Evolutionary conservation across 2,113 vertebrate species (phyloP), one percentile per base, ranked within the genome.

Genomic region (Lasiurus cinereus): DNA sequence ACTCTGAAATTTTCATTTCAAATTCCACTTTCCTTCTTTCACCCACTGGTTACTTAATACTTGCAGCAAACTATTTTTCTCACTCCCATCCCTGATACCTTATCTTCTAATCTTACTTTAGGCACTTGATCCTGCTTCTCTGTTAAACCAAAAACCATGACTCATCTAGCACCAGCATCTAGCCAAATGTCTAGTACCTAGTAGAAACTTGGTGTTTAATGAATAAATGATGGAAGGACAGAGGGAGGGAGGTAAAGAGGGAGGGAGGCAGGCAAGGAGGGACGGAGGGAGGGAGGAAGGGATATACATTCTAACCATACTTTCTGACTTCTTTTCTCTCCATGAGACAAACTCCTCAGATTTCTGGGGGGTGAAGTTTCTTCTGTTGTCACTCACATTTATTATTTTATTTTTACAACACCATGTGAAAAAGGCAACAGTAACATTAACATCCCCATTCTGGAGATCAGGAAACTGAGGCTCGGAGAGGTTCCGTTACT

Each of bases 401-500:
- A 46, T 39, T 66, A 31, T 82, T 48, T 88, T 76, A 36, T 85
- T 85, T 90, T 94, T 77, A 54, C 46, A 96, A 43, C 5, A 52
- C 4, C 8, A 24, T 21, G 11, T 33, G 70, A 96, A 70, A 33
- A 91, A 93, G 29, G 6, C 3, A 79, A 21, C 4, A 72, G 56
- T 48, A 15, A 8, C 46, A 19, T 77, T 72, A 64, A 11, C n/a
- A 66, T 16, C 5, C 6, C 6, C 19, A 43, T n/a, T 91, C 67
- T 76, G 5, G 8, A 91, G 18, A 77, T 69, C 6, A 66, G 14
- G 13, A 79, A 83, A 74, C 36, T 52, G 29, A 94, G 33, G 1
- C 6, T 39, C 31, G 73, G n/a, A 62, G 19, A 80, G 36, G 3
- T 84, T 52, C 29, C 29, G 5, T 66, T 16, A 14, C 3, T 36